Evolutionary conservation across 2,888 invertebrate species (phyloP).

Genomic region (Camptogramma bilineatum): DNA sequence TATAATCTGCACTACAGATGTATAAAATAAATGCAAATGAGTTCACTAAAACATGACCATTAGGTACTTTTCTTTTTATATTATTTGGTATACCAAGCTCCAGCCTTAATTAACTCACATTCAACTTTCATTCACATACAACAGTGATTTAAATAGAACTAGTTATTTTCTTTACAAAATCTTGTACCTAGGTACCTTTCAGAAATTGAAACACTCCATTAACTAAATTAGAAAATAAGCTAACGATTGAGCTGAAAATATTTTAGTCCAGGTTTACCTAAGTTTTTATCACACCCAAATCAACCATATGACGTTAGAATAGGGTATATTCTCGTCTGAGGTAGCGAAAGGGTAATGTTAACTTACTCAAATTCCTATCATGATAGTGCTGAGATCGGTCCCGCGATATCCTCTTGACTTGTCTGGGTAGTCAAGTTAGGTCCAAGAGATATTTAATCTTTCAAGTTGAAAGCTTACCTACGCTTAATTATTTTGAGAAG

Average conservation of each 20-base stretch:
- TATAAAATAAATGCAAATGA: no score
- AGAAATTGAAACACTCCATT: slow-evolving; percentile 44
- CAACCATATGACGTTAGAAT: slow-evolving; percentile 17
- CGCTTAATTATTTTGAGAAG: slow-evolving; percentile 9
- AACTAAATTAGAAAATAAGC: slow-evolving; percentile 41
- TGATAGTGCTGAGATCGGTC: slow-evolving; percentile 52
- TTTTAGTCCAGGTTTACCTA: slow-evolving; percentile 9
- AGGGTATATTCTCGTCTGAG: slow-evolving; percentile 41
- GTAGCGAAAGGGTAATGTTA: slow-evolving; percentile 31
- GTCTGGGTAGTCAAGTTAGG: slow-evolving; percentile 44
- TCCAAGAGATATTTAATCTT: slow-evolving; percentile 35
- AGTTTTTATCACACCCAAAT: slow-evolving; percentile 8
- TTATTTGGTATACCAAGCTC: no score
- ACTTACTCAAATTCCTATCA: slow-evolving; percentile 49
- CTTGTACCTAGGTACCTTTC: slow-evolving; percentile 7
- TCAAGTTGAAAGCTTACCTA: slow-evolving; percentile 12
- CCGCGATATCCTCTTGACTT: slow-evolving; percentile 51
- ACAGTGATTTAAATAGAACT: not conserved
- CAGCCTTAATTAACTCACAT: no score
- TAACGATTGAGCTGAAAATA: slow-evolving; percentile 35
- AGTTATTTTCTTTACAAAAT: not conserved
- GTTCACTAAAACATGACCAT: no score
- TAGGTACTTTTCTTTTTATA: no score
- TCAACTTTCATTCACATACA: not conserved
- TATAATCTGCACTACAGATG: no score